Conservation (phyloP, 2,888 invertebrate genomes). For the Autographa pulchrina region DNA sequence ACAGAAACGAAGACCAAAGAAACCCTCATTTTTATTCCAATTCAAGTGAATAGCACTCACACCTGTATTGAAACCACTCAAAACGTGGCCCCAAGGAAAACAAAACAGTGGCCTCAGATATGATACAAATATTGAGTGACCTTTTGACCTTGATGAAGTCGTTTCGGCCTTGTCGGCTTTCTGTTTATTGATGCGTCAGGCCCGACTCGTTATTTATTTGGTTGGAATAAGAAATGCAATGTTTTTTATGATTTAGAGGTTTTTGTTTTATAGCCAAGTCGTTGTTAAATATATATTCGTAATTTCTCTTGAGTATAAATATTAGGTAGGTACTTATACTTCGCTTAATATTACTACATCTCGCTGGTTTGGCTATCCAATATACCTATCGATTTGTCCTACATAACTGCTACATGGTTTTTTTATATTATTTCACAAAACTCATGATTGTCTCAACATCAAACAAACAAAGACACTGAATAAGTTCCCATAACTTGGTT, state of each 20-base stretch:
- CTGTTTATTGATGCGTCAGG: conserved; percentile 59
- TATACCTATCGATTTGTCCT: too few relatives aligned
- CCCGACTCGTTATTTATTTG: conserved; percentile 57
- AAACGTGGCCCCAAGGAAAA: neutral
- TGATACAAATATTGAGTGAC: conserved; percentile 53
- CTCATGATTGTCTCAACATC: too few relatives aligned
- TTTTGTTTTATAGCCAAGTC: conserved; percentile 30
- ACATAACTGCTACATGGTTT: too few relatives aligned
- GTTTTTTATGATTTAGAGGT: conserved; percentile 42
- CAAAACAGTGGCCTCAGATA: neutral
- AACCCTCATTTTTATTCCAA: conserved; percentile 7
- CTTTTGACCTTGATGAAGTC: conserved; percentile 52
- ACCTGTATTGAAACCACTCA: conserved; percentile 1
- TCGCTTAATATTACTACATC: neutral
- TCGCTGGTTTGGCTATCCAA: too few relatives aligned
- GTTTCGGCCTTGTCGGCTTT: conserved; percentile 57
- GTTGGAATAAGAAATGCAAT: conserved; percentile 53
- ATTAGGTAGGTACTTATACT: neutral
- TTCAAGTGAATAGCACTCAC: neutral
- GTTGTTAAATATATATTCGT: conserved; percentile 8
- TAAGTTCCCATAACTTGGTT: neutral
- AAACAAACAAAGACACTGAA: too few relatives aligned
- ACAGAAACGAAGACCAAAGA: neutral
- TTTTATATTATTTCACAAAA: too few relatives aligned
- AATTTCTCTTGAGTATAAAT: neutral